phyloP scores from a whole-genome alignment of 2,888 invertebrate species.

The Orchesellides sinensis region DNA sequence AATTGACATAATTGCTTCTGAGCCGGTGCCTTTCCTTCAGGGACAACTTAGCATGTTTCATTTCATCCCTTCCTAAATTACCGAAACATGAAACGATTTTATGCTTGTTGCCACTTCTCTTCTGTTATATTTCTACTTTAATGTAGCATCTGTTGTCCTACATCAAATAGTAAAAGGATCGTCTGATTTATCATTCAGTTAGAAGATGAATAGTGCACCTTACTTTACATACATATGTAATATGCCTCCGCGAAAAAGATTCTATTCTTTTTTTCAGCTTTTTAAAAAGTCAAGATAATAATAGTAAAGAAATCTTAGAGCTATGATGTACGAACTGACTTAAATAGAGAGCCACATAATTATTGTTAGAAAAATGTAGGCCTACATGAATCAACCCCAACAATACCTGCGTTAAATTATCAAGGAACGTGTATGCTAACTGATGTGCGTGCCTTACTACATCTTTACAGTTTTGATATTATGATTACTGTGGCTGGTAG shows the following conservation, averaged over 20 bases:
- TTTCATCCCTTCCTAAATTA: slow-evolving; percentile 3
- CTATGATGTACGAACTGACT: not conserved
- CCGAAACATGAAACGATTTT: not conserved
- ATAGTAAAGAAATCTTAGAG: not conserved
- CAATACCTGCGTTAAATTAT: not conserved
- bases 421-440: not conserved
- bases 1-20: no score
- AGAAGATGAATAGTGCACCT: no score
- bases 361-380: slow-evolving; percentile 22
- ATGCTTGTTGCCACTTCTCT: not conserved
- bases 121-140: not conserved
- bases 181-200: not conserved
- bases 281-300: not conserved
- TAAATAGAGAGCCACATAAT: slow-evolving; percentile 2
- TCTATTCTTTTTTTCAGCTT: not conserved
- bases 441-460: not conserved
- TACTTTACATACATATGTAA: no score
- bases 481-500: not conserved
- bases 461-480: not conserved
- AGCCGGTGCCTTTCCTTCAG: no score
- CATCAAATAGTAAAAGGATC: not conserved
- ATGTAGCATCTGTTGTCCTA: slow-evolving; percentile 18
- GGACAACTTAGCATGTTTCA: no score
- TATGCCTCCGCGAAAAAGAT: no score
- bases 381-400: slow-evolving; percentile 7